Evolutionary conservation across 2,113 vertebrate species (phyloP), one percentile per base, ranked within the genome.

Genomic region (Sylvia atricapilla): DNA sequence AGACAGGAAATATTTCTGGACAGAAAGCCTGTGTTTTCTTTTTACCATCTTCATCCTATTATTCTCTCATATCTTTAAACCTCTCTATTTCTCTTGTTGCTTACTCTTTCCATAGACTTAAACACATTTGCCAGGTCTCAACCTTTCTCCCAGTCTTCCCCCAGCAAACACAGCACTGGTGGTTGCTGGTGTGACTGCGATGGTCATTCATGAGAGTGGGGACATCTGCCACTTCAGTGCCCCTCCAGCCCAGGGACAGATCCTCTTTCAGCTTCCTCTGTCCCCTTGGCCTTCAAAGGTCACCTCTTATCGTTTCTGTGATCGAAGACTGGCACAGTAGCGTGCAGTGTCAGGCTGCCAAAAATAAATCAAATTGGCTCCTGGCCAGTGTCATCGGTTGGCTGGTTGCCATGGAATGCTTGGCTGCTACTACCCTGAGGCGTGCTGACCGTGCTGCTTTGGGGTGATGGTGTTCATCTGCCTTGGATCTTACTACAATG

Each of bases 321-420:
- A 74, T 74, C 6, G 33, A 96, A 87, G 85, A 69, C 47, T 87
- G 78, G 64, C 83, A 93, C 52, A 69, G 52, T 77, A 81, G 69
- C 73, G 55, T 35, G 59, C 9, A 12, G 76, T 93, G 33, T 56
- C 55, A 56, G 79, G 41, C 86, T 94, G 92, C 90, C 93, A 96
- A 94, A 95, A 90, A 92, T 89, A 90, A 73, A 95, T 95, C 63
- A 72, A 92, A 70, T 58, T 92, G 95, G 90, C 84, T 96, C 31
- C 59, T 77, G 64, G 83, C 93, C 93, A 95, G 53, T 62, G 74
- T 88, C 82, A 79, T 53, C 5, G 4, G 56, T 62, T 94, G 94
- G 95, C 91, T 95, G 67, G 79, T 89, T 96, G 83, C 92, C 94
- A 81, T 47, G 82, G 66, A 67, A 44, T 21, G 76, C 64, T 90